Evolutionary conservation across 2,888 invertebrate genomes (phyloP), one percentile per base, ranked within the genome.

Genomic region (Boloria euphrosyne): DNA sequence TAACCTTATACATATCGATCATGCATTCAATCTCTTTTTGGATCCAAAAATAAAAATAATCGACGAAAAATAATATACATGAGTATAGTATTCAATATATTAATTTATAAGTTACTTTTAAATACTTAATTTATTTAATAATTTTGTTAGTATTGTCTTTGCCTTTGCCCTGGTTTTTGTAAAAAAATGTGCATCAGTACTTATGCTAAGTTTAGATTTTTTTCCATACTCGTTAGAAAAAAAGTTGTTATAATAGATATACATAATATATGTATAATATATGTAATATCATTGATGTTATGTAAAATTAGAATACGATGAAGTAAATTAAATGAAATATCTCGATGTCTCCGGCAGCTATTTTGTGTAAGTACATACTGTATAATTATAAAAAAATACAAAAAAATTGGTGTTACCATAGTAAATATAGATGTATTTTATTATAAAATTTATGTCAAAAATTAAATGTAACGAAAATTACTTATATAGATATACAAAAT

Each of bases 321-420:
- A 55, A 55, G 13, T 55, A 18, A 55, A 22, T 14, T 53, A 0
- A 44, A 49, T 22, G 13, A 22, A 18, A 4, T 55, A 55, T 44
- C 10, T 22, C 18, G 18, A 55, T 55, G 43, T 55, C 18, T 55
- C 47, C 5, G 58, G 58, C 47, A 59, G 58, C 58, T 59, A 59
- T 59, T 57, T 27, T 18, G 38, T 49, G 31, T 22, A 22, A 22
- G 22, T 65, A 58, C 47, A 49, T 55, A 55, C n/a, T 44, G 0
- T 44, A 22, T 17, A 22, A 44, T 18, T 50, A 22, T 44, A 55
- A 18, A 13, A 58, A 58, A 58, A 47, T 27, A 31, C 7, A 22
- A 58, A 58, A 57, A 55, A 16, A 16, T 47, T 59, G 49, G 58
- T 59, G 27, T 49, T 13, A 59, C 58, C 58, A 59, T 31, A 16